Base-by-base conservation (phyloP, 2,888 invertebrate genomes). In the Linnaemya vulpina region DNA sequence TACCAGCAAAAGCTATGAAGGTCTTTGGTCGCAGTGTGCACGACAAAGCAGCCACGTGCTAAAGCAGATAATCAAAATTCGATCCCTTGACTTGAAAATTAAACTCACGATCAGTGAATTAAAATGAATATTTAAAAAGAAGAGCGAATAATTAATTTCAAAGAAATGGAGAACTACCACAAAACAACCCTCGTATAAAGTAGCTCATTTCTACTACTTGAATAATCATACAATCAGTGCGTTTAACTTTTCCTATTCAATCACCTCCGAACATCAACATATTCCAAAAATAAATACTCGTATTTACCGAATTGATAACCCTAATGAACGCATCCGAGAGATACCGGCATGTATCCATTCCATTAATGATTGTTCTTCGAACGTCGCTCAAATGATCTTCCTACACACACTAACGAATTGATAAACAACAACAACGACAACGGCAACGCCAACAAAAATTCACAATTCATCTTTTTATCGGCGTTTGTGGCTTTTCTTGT, bases 381-480 rank as follows among this genome's bases (percentile, higher is more conserved):
- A n/a, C n/a, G 11, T 46, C 40, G 40, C 22, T n/a, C n/a, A n/a
- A 9, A 30, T 8, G 35, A 40, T 60, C 25, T 43, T 43, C 46
- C 55, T 67, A 76, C 46, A 55, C 46, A 55, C 43, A 46, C 15
- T 35, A 46, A 55, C 55, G 51, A 35, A 65, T 20, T 43, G 43
- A n/a, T 3, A 20, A 58, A 53, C 13, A 38, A 25, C n/a, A 17
- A 46, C 22, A 0, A 30, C 4, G n/a, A n/a, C n/a, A 58, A 53
- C 13, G 22, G 17, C n/a, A 17, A 46, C 22, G 0, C 20, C 4
- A n/a, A 11, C n/a, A 15, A 55, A 25, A 77, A 77, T 40, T 71
- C 51, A 74, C 74, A 77, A 65, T 73, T 85, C 85, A 81, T 84
- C 43, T 35, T 78, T 63, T 74, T 63, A 78, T 81, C 81, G 85